Evolutionary conservation across 1,140 invertebrate genomes (phyloP), one percentile per base, ranked within the genome.

Genomic region (Pogonus chalceus): DNA sequence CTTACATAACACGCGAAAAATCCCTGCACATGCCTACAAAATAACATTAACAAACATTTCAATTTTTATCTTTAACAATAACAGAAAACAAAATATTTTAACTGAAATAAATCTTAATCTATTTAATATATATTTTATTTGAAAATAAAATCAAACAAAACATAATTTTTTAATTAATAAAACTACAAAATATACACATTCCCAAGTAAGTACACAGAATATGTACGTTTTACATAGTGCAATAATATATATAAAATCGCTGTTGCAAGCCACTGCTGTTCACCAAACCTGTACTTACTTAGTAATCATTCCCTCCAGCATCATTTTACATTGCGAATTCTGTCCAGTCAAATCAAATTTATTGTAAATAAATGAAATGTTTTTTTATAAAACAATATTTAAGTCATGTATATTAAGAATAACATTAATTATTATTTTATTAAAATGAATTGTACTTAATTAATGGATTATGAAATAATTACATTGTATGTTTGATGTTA

Each of bases 401-500:
- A 61, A 58, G 62, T 58, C 60, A 65, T 58, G 51, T 57, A 62
- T 59, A 52, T 60, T 62, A 60, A 67, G 18, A 43, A 43, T 18
- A 12, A 43, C 37, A 43, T 43, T 64, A 58, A 62, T 58, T 66
- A 65, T 65, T 66, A 69, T 67, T 66, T 68, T 68, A 66, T 64
- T 67, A 69, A 62, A 63, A 61, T 55, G 60, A 64, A 61, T 62
- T 70, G 68, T 70, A 70, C 66, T 67, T 70, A 67, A 66, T 61
- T 68, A 62, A 68, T 67, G 66, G 61, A 43, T 53, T 3, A 53
- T 21, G 50, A 57, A 53, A 51, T 51, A 52, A 57, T 50, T 52
- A 66, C 62, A 69, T 58, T 69, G 66, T 67, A 67, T 67, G 68
- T 70, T 70, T 66, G 68, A 68, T 70, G 68, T 67, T 70, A 70